Percentiles rank a stretch among this genome's conserved stretches.
Conservation (phyloP, 1,140 invertebrate species). For the Plodia interpunctella region DNA sequence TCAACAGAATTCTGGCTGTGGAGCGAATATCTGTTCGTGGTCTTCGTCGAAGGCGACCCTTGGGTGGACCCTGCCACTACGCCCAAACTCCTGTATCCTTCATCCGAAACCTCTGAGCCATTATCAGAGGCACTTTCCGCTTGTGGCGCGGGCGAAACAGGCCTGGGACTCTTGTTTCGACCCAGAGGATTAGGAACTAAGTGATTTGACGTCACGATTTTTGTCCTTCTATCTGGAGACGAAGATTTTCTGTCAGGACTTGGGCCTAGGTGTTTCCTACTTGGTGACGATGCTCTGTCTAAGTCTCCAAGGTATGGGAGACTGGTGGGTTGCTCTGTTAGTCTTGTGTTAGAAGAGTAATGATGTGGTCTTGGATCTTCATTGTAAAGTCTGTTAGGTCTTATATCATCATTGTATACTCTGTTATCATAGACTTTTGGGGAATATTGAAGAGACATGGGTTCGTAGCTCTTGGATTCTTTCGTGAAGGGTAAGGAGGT, state of each 20-base stretch:
- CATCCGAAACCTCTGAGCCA: constrained; percentile 91
- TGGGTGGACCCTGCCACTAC: constrained; percentile 78
- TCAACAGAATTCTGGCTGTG: constrained; percentile 82
- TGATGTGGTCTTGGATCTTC: constrained; percentile 50
- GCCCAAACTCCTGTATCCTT: constrained; percentile 89
- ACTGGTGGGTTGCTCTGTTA: constrained; percentile 52
- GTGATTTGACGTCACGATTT: constrained; percentile 57
- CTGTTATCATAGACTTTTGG: constrained; percentile 41
- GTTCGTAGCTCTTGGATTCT: constrained; percentile 62
- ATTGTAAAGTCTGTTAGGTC: constrained; percentile 39
- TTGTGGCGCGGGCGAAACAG: constrained; percentile 58
- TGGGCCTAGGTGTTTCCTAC: constrained; percentile 45
- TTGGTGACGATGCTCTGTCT: constrained; percentile 51
- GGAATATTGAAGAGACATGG: constrained; percentile 59
- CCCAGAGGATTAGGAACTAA: constrained; percentile 59
- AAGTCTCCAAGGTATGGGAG: constrained; percentile 61
- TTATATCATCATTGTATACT: constrained; percentile 48
- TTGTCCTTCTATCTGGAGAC: constrained; percentile 61
- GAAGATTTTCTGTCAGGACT: constrained; percentile 68
- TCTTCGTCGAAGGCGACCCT: constrained; percentile 62
- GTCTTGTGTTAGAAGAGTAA: constrained; percentile 47
- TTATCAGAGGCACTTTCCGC: constrained; percentile 85
- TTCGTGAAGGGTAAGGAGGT: constrained; percentile 57
- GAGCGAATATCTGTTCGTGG: constrained; percentile 79
- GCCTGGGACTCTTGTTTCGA: constrained; percentile 61